Evolutionary conservation across 2,797 vertebrate species (phyloP).

Genomic region (Danio aesculapii): DNA sequence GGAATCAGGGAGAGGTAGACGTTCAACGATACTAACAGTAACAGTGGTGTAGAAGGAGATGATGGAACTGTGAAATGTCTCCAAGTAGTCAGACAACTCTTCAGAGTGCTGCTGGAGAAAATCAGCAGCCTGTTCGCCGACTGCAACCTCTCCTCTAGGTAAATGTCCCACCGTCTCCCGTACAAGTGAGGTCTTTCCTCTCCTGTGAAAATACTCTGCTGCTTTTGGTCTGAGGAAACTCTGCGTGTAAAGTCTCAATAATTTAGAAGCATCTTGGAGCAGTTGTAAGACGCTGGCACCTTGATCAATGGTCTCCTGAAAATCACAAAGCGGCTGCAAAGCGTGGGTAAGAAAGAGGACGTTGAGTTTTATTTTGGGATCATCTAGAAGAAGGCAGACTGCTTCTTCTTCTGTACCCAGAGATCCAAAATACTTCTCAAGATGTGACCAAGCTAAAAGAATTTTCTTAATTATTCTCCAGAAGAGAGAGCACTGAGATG

Average conservation of each 20-base stretch:
- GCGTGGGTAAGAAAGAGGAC: conserved; percentile 73
- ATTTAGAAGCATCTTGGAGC: conserved; percentile 61
- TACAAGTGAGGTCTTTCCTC: conserved; percentile 42
- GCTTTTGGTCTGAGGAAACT: conserved; percentile 57
- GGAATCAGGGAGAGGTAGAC: conserved; percentile 64
- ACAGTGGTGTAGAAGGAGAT: conserved; percentile 68
- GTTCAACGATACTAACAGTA: conserved; percentile 61
- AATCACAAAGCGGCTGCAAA: conserved; percentile 69
- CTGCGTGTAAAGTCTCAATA: conserved; percentile 64
- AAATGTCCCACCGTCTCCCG: conserved; percentile 50
- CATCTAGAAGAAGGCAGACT: conserved; percentile 62
- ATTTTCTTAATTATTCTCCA: conserved; percentile 65
- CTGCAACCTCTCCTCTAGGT: conserved; percentile 45
- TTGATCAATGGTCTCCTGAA: conserved; percentile 63
- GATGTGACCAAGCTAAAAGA: conserved; percentile 63
- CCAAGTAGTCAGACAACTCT: conserved; percentile 50
- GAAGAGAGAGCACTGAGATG: conserved; percentile 58
- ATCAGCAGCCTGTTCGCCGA: conserved; percentile 61
- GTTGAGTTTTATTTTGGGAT: conserved; percentile 59
- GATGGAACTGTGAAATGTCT: conserved; percentile 58
- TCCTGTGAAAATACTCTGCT: conserved; percentile 46
- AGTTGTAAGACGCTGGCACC: conserved; percentile 31
- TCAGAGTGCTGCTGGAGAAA: conserved; percentile 52
- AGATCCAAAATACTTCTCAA: conserved; percentile 67
- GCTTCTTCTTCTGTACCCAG: background rate